These are phyloP conservation scores for Mobula birostris DNA, from an alignment of 2,113 vertebrate genomes.

Conservation along the genomic window DNA sequence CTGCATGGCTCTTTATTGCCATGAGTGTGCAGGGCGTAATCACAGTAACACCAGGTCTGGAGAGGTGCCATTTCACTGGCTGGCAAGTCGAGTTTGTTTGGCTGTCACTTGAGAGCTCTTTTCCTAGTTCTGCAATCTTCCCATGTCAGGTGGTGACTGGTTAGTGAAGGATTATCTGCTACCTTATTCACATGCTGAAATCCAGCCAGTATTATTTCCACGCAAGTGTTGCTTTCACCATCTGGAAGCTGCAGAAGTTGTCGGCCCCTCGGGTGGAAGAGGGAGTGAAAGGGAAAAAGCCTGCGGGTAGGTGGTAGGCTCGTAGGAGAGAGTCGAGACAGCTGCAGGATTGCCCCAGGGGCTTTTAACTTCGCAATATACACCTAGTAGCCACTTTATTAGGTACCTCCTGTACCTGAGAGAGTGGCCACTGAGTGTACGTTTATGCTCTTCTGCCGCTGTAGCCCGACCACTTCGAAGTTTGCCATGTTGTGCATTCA, in stretches of 20 bases:
- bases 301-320: not conserved
- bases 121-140: conserved; percentile 20
- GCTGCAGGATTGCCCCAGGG: not conserved
- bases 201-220: not conserved
- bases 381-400: not conserved
- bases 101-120: not conserved
- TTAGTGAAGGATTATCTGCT: not conserved
- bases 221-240: no score
- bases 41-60: conserved; percentile 6
- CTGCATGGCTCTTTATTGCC: not conserved
- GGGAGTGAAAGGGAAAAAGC: no score
- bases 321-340: not conserved
- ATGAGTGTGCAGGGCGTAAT: conserved; percentile 11
- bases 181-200: not conserved
- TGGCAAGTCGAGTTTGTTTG: not conserved
- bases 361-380: not conserved
- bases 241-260: no score
- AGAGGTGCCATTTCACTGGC: not conserved
- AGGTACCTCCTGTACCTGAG: no score
- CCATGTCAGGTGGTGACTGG: not conserved
- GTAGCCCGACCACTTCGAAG: no score
- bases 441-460: no score
- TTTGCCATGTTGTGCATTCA: no score
- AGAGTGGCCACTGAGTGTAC: no score
- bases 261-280: no score